Evolutionary conservation across 2,888 invertebrate species (phyloP).

Genomic region (Drosophila macrospina): DNA sequence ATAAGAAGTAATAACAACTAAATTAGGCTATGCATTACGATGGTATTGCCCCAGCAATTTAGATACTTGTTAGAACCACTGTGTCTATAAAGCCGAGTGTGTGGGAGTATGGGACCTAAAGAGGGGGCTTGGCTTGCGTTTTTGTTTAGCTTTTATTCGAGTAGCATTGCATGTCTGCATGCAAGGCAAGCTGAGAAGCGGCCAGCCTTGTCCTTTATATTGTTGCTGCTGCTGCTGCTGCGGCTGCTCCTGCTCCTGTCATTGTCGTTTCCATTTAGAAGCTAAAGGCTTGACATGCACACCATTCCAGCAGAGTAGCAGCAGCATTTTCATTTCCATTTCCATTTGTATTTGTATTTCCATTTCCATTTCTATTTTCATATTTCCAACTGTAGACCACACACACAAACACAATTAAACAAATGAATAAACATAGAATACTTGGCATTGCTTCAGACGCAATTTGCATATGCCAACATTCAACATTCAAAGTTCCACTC

Average conservation of each 20-base stretch:
- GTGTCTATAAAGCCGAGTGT: conserved; percentile 11
- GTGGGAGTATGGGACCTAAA: background rate
- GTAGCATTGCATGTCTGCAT: conserved; percentile 80
- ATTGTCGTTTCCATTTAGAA: conserved; percentile 68
- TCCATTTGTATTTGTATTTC: conserved; percentile 17
- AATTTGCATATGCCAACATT: conserved; percentile 56
- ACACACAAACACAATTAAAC: conserved; percentile 69
- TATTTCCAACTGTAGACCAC: conserved; percentile 20
- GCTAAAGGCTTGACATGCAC: conserved; percentile 64
- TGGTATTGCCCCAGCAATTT: conserved; percentile 11
- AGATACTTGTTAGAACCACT: conserved; percentile 31
- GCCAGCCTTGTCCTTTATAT: conserved; percentile 65
- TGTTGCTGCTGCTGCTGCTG: conserved; percentile 25
- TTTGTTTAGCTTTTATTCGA: conserved; percentile 62
- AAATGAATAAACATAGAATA: conserved; percentile 67
- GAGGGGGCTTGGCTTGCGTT: conserved; percentile 58
- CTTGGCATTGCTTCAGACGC: conserved; percentile 28
- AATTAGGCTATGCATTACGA: conserved; percentile 27
- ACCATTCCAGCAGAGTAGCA: conserved; percentile 38
- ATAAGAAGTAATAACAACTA: conserved; percentile 23
- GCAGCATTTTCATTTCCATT: conserved; percentile 29
- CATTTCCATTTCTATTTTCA: conserved; percentile 30
- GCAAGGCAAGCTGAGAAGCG: conserved; percentile 55
- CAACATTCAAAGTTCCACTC: background rate
- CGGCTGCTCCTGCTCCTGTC: conserved; percentile 23